These are phyloP conservation scores for Thalassoma bifasciatum DNA, from an alignment of 2,113 vertebrate species.

Conservation along the genomic window DNA sequence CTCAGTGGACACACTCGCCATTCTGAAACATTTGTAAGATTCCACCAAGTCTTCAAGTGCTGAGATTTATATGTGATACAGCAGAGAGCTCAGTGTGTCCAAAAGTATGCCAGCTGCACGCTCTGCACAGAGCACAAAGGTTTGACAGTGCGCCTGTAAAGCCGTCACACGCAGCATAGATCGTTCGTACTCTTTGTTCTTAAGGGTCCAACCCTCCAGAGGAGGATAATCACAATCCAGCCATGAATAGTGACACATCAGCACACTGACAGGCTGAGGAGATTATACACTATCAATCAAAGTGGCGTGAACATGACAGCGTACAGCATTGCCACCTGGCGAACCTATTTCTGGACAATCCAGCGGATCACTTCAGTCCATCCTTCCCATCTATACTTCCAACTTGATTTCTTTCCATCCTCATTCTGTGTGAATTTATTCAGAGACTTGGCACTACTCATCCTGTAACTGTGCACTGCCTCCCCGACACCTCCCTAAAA, in stretches of 20 bases:
- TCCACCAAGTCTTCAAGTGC: conserved; percentile 49
- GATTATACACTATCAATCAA: conserved; percentile 61
- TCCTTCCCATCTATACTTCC: neutral
- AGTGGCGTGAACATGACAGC: conserved; percentile 12
- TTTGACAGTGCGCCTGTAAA: conserved; percentile 14
- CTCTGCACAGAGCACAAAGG: conserved; percentile 11
- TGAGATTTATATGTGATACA: conserved; percentile 48
- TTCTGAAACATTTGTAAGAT: conserved; percentile 63
- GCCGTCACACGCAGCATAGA: conserved; percentile 5
- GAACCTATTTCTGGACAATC: conserved; percentile 36
- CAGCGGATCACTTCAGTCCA: conserved; percentile 11
- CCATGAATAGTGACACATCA: conserved; percentile 31
- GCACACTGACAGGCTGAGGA: conserved; percentile 27
- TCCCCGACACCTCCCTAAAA: conserved; percentile 76
- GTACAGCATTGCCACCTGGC: neutral
- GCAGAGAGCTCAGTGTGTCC: conserved; percentile 3
- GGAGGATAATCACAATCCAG: conserved; percentile 29
- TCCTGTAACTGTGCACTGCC: conserved; percentile 62
- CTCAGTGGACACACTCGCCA: conserved; percentile 23
- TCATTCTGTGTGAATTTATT: conserved; percentile 64
- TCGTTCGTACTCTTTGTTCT: neutral
- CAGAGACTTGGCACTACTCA: conserved; percentile 52
- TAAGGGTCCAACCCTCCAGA: neutral
- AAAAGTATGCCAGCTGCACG: neutral
- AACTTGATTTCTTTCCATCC: conserved; percentile 1